These are phyloP conservation scores for Nomada flava DNA, from an alignment of 2,888 invertebrate genomes.

Conservation along the genomic window DNA sequence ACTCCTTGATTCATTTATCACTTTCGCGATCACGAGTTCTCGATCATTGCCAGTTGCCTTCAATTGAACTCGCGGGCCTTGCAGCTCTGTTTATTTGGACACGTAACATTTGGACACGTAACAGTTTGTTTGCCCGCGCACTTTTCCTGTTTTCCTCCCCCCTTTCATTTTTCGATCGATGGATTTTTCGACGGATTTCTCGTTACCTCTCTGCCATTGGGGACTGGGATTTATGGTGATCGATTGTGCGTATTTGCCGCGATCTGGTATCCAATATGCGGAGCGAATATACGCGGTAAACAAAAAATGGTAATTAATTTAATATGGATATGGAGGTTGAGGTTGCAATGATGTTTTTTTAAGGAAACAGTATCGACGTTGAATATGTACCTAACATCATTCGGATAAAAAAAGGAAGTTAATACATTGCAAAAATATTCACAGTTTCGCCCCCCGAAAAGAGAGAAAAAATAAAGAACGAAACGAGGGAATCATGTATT, in stretches of 20 bases:
- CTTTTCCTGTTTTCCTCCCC: neutral
- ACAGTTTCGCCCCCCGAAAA: neutral
- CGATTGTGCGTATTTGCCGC: too few relatives aligned
- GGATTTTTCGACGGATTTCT: neutral
- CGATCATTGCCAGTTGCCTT: constrained; percentile 27
- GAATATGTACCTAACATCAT: too few relatives aligned
- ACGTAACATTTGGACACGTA: neutral
- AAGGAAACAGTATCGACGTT: too few relatives aligned
- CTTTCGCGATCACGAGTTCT: constrained; percentile 33
- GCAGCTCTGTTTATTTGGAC: constrained; percentile 4
- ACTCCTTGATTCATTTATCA: constrained; percentile 40
- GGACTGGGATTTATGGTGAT: too few relatives aligned
- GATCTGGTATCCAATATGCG: too few relatives aligned
- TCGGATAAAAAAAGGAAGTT: too few relatives aligned
- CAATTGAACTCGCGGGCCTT: constrained; percentile 25
- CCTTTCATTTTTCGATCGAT: neutral
- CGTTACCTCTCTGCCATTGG: too few relatives aligned
- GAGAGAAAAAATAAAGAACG: neutral
- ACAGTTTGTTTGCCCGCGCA: neutral
- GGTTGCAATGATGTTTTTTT: too few relatives aligned
- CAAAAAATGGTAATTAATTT: too few relatives aligned
- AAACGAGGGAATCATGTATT: too few relatives aligned
- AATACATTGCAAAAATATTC: neutral
- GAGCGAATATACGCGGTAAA: too few relatives aligned
- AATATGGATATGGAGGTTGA: too few relatives aligned